Percentiles rank a stretch among this genome's conserved stretches.
phyloP scores from a whole-genome alignment of 1,140 invertebrate species.

The Macrobrachium rosenbergii region DNA sequence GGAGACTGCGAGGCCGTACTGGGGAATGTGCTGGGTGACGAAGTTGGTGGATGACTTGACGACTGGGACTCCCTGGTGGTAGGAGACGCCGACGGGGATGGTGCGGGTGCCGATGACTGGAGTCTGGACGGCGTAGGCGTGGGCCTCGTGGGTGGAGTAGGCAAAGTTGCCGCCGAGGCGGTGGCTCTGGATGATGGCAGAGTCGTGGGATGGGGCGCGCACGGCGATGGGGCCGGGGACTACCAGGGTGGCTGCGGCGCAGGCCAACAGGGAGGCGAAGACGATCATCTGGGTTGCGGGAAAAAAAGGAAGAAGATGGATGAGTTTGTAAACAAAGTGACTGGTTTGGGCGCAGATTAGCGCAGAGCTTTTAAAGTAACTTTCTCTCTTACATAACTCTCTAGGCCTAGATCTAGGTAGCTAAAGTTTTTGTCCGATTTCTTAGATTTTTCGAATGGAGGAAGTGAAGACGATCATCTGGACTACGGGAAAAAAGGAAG shows the following conservation, averaged over 20 bases:
- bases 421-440: too few species aligned
- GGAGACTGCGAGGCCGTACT: constrained; percentile 33
- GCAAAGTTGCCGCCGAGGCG: constrained; percentile 75
- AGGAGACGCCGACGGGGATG: constrained; percentile 68
- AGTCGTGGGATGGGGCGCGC: constrained; percentile 73
- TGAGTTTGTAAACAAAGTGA: background rate
- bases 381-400: too few species aligned
- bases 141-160: constrained; percentile 73
- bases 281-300: constrained; percentile 34
- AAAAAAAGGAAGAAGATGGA: background rate
- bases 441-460: too few species aligned
- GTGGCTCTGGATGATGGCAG: constrained; percentile 73
- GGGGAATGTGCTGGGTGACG: constrained; percentile 56
- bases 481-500: background rate
- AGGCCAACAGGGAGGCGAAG: constrained; percentile 65
- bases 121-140: constrained; percentile 72
- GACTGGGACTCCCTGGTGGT: constrained; percentile 59
- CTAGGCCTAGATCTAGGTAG: background rate
- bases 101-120: constrained; percentile 71
- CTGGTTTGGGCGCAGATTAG: background rate
- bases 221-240: constrained; percentile 68
- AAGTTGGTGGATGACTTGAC: constrained; percentile 60
- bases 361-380: too few species aligned
- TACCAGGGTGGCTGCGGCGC: constrained; percentile 65
- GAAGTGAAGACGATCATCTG: too few species aligned